These are phyloP conservation scores for Otolemur garnettii DNA, from an alignment of 2,113 vertebrate genomes.

Conservation along the genomic window DNA sequence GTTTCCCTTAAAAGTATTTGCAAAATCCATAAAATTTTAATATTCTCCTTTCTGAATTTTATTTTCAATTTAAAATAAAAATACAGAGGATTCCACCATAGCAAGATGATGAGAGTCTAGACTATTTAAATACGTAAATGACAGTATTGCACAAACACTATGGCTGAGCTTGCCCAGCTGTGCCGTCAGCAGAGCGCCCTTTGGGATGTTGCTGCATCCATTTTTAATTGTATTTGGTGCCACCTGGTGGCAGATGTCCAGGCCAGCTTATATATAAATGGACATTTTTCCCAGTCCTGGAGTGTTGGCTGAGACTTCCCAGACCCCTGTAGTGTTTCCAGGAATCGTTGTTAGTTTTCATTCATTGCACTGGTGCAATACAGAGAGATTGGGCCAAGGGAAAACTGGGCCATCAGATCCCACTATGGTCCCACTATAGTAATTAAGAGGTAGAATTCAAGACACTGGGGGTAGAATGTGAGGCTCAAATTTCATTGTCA, in stretches of 20 bases:
- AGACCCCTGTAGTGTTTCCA: neutral
- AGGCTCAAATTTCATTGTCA: neutral
- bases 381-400: neutral
- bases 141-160: neutral
- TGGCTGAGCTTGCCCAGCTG: neutral
- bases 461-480: neutral
- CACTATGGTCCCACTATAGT: neutral
- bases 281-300: neutral
- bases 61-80: neutral
- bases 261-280: neutral
- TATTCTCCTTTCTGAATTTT: neutral
- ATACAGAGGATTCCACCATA: neutral
- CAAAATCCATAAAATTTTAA: neutral
- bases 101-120: neutral
- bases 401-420: neutral
- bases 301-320: neutral
- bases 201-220: neutral
- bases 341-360: neutral
- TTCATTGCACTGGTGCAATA: neutral
- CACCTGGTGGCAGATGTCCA: constrained; percentile 69
- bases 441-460: neutral
- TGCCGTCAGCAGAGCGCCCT: no score
- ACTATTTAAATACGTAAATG: neutral
- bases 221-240: constrained; percentile 69
- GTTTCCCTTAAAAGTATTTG: neutral